Percentiles rank a stretch among this genome's conserved stretches.
Evolutionary conservation across 2,113 vertebrate genomes (phyloP).

Genomic region (Albula goreensis): DNA sequence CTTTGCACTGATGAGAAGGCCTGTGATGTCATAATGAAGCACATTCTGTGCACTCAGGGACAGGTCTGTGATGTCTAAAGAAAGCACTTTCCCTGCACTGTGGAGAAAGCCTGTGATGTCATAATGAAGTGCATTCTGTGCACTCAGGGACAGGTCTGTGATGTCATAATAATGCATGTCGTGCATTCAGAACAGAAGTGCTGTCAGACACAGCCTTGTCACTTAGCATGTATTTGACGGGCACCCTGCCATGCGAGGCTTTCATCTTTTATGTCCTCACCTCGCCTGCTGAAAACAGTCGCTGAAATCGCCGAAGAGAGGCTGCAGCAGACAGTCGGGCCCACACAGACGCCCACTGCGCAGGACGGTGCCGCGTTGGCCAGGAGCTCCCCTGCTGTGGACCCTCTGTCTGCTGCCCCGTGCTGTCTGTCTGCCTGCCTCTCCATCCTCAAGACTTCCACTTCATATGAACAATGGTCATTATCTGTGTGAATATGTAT

Average conservation of each 20-base stretch:
- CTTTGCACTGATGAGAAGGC: too few species aligned
- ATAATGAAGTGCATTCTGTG: too few species aligned
- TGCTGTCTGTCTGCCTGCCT: neutral
- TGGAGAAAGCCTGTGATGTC: too few species aligned
- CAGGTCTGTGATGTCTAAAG: too few species aligned
- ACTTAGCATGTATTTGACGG: neutral
- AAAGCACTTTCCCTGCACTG: too few species aligned
- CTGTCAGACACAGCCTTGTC: neutral
- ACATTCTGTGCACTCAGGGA: too few species aligned
- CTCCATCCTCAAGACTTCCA: neutral
- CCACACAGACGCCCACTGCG: neutral
- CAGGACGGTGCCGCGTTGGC: neutral
- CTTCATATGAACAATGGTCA: neutral
- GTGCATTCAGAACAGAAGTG: neutral
- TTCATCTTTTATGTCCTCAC: neutral
- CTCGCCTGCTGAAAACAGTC: neutral
- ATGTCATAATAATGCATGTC: neutral
- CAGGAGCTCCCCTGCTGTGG: neutral
- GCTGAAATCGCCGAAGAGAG: neutral
- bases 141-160: neutral
- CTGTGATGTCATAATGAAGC: too few species aligned
- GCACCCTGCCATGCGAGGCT: neutral
- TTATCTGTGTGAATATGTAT: slow-evolving; percentile 20
- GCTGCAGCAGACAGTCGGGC: neutral
- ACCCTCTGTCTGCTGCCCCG: too few species aligned